These are phyloP conservation scores for Pseudopipra pipra DNA, from an alignment of 2,113 vertebrate genomes.

Conservation along the genomic window DNA sequence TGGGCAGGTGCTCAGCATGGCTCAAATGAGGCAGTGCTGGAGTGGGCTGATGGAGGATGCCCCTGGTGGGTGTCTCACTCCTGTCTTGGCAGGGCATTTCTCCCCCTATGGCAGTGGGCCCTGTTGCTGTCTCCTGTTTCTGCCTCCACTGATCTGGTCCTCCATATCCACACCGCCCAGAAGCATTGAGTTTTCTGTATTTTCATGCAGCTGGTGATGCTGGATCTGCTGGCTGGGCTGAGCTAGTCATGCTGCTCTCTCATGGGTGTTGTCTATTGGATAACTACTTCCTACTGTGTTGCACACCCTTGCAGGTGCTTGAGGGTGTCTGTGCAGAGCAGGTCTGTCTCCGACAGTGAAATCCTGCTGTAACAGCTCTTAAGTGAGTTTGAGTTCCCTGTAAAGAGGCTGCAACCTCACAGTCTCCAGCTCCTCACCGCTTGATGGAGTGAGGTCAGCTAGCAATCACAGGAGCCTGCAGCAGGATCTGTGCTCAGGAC, in stretches of 20 bases:
- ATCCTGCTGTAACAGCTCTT: background rate
- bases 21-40: background rate
- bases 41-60: background rate
- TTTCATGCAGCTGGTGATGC: background rate
- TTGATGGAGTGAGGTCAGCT: background rate
- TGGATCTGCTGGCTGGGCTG: background rate
- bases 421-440: background rate
- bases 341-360: background rate
- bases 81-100: background rate
- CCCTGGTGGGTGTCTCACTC: background rate
- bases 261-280: background rate
- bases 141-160: background rate
- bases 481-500: background rate
- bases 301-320: slow-evolving; percentile 6
- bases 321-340: background rate
- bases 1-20: background rate
- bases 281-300: slow-evolving; percentile 6
- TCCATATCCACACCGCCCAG: rapidly evolving
- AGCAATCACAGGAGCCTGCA: background rate
- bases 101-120: rapidly evolving
- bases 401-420: background rate
- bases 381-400: background rate
- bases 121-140: background rate
- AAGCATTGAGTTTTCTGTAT: background rate
- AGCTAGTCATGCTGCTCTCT: background rate